A percentile compares a stretch with the other conserved stretches of the same genome.
These are phyloP conservation scores for Lutraria lutraria DNA, from an alignment of 2,888 invertebrate species.

Conservation along the genomic window DNA sequence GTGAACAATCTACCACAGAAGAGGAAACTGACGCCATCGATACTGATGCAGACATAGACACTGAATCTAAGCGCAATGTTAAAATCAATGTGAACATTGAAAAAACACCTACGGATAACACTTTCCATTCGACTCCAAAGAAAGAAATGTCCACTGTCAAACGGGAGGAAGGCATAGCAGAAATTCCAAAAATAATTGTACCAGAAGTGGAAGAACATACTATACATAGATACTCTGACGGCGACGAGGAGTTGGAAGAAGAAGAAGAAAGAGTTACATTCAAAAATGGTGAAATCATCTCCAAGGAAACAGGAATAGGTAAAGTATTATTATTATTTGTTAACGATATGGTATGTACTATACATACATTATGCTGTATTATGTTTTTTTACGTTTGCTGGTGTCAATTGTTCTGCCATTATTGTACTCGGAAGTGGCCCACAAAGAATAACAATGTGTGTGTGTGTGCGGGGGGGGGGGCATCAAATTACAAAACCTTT, in stretches of 20 bases:
- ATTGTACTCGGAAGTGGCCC: too few relatives aligned
- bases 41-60: not conserved
- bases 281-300: conserved; percentile 54
- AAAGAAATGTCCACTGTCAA: not conserved
- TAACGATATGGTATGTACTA: too few relatives aligned
- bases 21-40: not conserved
- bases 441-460: too few relatives aligned
- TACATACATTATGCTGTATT: too few relatives aligned
- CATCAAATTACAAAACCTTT: too few relatives aligned
- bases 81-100: not conserved
- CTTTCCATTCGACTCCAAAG: not conserved
- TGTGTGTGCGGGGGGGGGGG: too few relatives aligned
- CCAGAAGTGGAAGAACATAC: not conserved
- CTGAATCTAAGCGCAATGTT: not conserved
- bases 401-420: too few relatives aligned
- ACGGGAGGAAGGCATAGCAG: not conserved
- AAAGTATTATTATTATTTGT: too few relatives aligned
- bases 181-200: not conserved
- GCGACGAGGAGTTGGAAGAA: not conserved
- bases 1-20: not conserved
- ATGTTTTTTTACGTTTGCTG: too few relatives aligned
- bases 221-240: not conserved
- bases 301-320: conserved; percentile 26
- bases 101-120: not conserved
- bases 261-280: conserved; percentile 48